Evolutionary conservation across 2,888 invertebrate genomes (phyloP).

Genomic region (Orthosia gothica): DNA sequence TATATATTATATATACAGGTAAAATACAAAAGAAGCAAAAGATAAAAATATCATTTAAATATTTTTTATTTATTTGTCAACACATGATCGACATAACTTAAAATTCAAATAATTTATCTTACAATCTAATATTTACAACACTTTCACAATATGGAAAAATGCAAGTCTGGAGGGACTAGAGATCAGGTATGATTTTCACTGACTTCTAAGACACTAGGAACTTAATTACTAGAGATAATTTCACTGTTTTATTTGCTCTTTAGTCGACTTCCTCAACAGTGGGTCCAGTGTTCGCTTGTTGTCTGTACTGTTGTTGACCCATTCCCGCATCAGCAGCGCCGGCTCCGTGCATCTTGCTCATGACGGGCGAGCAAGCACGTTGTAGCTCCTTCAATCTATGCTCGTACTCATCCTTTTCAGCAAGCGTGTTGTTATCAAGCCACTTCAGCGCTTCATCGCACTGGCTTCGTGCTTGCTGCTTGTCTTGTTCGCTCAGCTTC

Average conservation of each 20-base stretch:
- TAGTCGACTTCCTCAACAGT: conserved; percentile 82
- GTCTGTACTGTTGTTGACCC: conserved; percentile 66
- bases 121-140: conserved; percentile 48
- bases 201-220: conserved; percentile 9
- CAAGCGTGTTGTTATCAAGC: conserved; percentile 93
- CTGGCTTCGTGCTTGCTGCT: conserved; percentile 88
- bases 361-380: conserved; percentile 90
- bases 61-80: conserved; percentile 43
- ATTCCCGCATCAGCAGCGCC: conserved; percentile 73
- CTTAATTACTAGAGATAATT: background rate
- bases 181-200: conserved; percentile 4
- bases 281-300: conserved; percentile 71
- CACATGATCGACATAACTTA: conserved; percentile 34
- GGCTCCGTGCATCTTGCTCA: conserved; percentile 92
- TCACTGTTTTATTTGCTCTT: conserved; percentile 22
- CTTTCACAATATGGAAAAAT: conserved; percentile 45
- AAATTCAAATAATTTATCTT: conserved; percentile 57
- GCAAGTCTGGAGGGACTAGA: conserved; percentile 51
- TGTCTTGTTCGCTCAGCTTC: conserved; percentile 93
- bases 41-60: background rate
- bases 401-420: conserved; percentile 93
- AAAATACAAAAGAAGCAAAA: background rate
- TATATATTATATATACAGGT: background rate
- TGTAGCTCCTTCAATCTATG: conserved; percentile 92
- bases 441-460: conserved; percentile 93